Conservation (phyloP, 2,888 invertebrate species). For the Pollenia griseotomentosa region DNA sequence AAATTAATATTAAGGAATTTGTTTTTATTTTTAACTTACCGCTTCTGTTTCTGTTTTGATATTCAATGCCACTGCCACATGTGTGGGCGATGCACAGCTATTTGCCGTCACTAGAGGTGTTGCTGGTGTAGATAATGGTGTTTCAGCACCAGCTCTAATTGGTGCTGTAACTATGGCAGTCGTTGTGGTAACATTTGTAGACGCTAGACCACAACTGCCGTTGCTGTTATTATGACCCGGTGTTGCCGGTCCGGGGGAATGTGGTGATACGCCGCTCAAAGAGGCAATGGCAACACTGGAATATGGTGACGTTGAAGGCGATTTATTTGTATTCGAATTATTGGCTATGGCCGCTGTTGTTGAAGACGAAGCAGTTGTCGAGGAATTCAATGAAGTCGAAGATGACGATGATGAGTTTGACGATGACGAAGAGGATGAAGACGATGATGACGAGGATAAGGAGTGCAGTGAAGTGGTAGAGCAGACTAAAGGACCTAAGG, state of each 20-base stretch:
- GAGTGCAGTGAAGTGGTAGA: conserved; percentile 57
- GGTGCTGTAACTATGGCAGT: conserved; percentile 74
- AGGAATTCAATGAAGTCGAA: conserved; percentile 76
- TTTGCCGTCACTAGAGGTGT: conserved; percentile 13
- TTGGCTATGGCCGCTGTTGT: conserved; percentile 81
- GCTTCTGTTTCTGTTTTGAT: conserved; percentile 82
- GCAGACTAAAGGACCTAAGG: conserved; percentile 60
- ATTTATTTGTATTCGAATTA: conserved; percentile 81
- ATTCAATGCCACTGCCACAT: conserved; percentile 77
- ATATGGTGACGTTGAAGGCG: conserved; percentile 76
- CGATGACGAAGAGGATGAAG: conserved; percentile 80
- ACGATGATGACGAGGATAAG: conserved; percentile 77
- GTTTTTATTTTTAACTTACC: conserved; percentile 77
- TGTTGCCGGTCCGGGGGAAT: conserved; percentile 70
- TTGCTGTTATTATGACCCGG: conserved; percentile 75
- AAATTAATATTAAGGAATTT: background rate
- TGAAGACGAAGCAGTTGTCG: conserved; percentile 80
- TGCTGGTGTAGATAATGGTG: conserved; percentile 27
- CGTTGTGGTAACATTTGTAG: conserved; percentile 73
- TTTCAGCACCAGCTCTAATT: conserved; percentile 69
- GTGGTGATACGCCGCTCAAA: conserved; percentile 69
- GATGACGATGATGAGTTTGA: conserved; percentile 76
- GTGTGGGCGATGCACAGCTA: conserved; percentile 66
- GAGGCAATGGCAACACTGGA: conserved; percentile 75
- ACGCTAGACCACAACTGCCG: conserved; percentile 71